Conservation (phyloP, 2,113 vertebrate genomes). For the Poecile atricapillus region DNA sequence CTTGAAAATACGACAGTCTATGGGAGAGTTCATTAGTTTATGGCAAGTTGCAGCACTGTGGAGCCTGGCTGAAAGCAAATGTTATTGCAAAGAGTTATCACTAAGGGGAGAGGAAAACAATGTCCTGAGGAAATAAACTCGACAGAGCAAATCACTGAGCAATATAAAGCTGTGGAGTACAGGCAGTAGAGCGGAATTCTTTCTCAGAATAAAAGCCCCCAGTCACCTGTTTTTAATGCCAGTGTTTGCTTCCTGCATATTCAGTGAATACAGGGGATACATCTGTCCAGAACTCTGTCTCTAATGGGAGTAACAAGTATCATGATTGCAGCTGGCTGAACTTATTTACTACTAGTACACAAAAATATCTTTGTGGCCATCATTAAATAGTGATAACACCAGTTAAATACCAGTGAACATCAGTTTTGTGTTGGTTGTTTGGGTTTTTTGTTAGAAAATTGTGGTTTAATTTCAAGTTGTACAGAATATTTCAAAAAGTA, state of each 20-base stretch:
- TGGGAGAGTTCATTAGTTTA: slow-evolving; percentile 59
- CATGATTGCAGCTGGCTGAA: not conserved
- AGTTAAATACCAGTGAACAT: not conserved
- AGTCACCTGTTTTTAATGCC: slow-evolving; percentile 28
- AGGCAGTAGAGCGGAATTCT: not conserved
- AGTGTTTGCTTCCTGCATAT: not conserved
- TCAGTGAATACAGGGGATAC: not conserved
- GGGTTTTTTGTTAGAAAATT: not conserved
- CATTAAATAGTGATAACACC: not conserved
- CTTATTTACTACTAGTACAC: not conserved
- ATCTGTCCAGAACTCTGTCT: not conserved
- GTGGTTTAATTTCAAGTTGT: not conserved
- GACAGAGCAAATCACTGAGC: not conserved
- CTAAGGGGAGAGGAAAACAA: slow-evolving; percentile 16
- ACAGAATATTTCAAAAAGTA: not conserved
- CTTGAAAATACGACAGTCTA: slow-evolving; percentile 6
- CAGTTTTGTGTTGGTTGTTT: not conserved
- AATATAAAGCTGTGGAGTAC: not conserved
- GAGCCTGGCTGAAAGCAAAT: slow-evolving; percentile 15
- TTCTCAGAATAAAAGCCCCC: slow-evolving; percentile 10
- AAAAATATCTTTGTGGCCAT: not conserved
- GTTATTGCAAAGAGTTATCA: slow-evolving; percentile 49
- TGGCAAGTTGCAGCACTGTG: not conserved
- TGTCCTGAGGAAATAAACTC: slow-evolving; percentile 36
- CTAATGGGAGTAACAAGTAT: not conserved